Conservation (phyloP, 1,140 invertebrate genomes). For the Trypoxylus dichotomus region DNA sequence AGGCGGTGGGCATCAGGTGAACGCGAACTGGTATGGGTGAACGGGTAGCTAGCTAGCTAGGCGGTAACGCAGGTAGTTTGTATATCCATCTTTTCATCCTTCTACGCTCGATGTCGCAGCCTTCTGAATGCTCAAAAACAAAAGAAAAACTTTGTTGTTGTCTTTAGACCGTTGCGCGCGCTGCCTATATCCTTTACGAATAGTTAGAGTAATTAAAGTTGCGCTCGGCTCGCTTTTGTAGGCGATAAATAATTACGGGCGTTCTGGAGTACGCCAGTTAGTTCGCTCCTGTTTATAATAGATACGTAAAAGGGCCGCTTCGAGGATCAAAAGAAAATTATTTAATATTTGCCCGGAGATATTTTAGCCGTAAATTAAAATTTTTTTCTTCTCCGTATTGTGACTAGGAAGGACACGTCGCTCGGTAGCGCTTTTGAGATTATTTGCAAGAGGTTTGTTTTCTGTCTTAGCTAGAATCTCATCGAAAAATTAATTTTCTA, state of each 20-base stretch:
- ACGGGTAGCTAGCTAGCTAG: neutral
- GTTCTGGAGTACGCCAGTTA: neutral
- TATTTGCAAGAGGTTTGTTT: too few species aligned
- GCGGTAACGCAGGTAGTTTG: neutral
- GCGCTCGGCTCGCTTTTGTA: constrained; percentile 11
- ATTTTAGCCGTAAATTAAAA: constrained; percentile 14
- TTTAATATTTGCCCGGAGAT: constrained; percentile 18
- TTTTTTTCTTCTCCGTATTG: neutral
- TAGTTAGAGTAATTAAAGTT: constrained; percentile 21
- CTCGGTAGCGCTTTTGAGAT: too few species aligned
- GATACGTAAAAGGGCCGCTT: neutral
- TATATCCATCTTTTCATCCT: neutral
- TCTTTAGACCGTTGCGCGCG: neutral
- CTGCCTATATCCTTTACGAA: neutral
- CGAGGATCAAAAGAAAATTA: constrained; percentile 15
- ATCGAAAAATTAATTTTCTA: too few species aligned
- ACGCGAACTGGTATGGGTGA: neutral
- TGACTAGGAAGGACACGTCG: too few species aligned
- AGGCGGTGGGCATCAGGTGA: neutral
- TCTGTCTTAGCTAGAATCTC: too few species aligned
- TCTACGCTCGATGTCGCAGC: neutral
- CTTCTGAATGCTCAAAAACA: neutral
- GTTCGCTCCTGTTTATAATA: constrained; percentile 13
- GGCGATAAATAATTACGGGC: constrained; percentile 9
- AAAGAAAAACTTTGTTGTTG: constrained; percentile 16